Evolutionary conservation across 2,113 vertebrate species (phyloP), one percentile per base, ranked within the genome.

Genomic region (Thalassarche chlororhynchos): DNA sequence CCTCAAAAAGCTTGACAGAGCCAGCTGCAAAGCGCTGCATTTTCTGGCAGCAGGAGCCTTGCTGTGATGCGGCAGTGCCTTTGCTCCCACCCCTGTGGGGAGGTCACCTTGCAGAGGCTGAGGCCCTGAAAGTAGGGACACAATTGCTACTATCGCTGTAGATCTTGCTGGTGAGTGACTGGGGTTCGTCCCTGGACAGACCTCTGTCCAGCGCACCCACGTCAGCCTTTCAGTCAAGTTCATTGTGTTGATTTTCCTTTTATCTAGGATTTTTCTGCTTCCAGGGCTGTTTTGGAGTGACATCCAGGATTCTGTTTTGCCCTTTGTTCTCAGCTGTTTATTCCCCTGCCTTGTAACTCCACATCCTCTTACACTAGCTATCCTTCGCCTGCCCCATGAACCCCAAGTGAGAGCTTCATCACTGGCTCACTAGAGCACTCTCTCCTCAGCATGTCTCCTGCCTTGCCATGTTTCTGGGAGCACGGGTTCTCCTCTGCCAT

Each of bases 401-500:
- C 65, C 60, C 84, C 74, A 8, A 16, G 44, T 23, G 83, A 76
- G 76, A 46, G 69, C 74, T 70, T 55, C 54, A 2, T 16, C 70
- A 1, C 89, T 28, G 71, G 49, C 64, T 84, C 42, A 7, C 57
- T 7, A 4, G 61, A 70, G 90, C 88, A 2, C 62, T 74, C 74
- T 66, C 83, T 87, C 83, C 80, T 93, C 94, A 79, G 94, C 96
- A 76, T 87, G 68, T 61, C 77, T 68, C 82, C 93, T 87, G 89
- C 83, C 86, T 83, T 7, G 21, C 82, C 49, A 75, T 4, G 1
- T 72, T 52, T 52, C 47, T 14, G 69, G 93, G 80, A 49, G 80
- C 86, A 7, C 6, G 0, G 58, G 68, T 88, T 89, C 79, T 79
- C 58, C 76, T 14, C 81, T 1, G 38, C 82, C 46, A 2, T 75